Evolutionary conservation across 2,888 invertebrate genomes (phyloP).

Genomic region (Schizaphis graminum): DNA sequence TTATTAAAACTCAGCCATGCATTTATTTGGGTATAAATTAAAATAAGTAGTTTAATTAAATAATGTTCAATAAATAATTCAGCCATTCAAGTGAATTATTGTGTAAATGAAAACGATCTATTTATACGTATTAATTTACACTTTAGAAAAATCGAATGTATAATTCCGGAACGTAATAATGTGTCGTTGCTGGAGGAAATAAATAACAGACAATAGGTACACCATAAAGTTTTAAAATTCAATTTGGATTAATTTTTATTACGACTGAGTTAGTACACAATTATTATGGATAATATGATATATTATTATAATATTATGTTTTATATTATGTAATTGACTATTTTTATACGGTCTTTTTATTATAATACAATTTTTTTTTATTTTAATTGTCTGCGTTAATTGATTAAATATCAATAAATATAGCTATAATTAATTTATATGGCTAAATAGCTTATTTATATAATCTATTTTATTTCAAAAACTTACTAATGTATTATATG

Average conservation of each 20-base stretch:
- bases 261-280: background rate
- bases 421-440: no score
- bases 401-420: no score
- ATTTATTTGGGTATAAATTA: background rate
- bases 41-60: background rate
- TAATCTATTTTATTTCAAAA: no score
- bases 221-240: background rate
- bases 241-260: background rate
- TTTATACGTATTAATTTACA: background rate
- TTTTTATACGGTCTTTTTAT: background rate
- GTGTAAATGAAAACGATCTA: background rate
- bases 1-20: background rate
- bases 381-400: background rate
- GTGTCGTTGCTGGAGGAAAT: background rate
- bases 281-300: no score
- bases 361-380: background rate
- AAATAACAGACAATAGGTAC: background rate
- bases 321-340: background rate
- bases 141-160: background rate
- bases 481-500: no score
- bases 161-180: background rate
- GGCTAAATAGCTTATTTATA: no score
- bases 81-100: background rate
- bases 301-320: no score
- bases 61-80: no score